A percentile compares a stretch with the other conserved stretches of the same genome.
Conservation (phyloP, 1,140 invertebrate genomes). For the Drosophila prosaltans region DNA sequence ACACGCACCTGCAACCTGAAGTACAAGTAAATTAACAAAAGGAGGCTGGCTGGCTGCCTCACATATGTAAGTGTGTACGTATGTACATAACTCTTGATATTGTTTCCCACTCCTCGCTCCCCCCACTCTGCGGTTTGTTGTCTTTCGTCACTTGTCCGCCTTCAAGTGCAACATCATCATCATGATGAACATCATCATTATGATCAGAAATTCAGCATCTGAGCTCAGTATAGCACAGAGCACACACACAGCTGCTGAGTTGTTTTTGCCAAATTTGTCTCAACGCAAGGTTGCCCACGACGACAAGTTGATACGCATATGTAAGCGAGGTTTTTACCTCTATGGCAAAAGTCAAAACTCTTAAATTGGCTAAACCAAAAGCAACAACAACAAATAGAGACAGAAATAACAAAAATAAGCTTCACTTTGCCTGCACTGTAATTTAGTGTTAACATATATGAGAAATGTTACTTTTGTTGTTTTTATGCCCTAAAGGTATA, state of each 20-base stretch:
- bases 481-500: slow-evolving; percentile 44
- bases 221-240: slow-evolving; percentile 17
- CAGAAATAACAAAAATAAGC: slow-evolving; percentile 3
- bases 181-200: background rate
- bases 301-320: slow-evolving; percentile 20
- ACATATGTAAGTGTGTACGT: background rate
- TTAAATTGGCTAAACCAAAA: background rate
- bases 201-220: background rate
- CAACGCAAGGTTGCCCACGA: slow-evolving; percentile 62
- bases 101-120: slow-evolving; percentile 1
- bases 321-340: slow-evolving; percentile 42
- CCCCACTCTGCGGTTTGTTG: slow-evolving; percentile 22
- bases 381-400: background rate
- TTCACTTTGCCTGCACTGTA: slow-evolving; percentile 53
- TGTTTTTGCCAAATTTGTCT: slow-evolving; percentile 75
- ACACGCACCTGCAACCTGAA: slow-evolving; percentile 12
- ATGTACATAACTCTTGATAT: background rate
- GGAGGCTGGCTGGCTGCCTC: slow-evolving; percentile 12
- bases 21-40: slow-evolving; percentile 11
- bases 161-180: slow-evolving; percentile 51
- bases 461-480: slow-evolving; percentile 48
- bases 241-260: slow-evolving; percentile 56
- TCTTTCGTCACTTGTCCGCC: slow-evolving; percentile 62
- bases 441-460: slow-evolving; percentile 49
- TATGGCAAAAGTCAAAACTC: slow-evolving; percentile 34